Base-by-base conservation (phyloP, 2,888 invertebrate genomes). In the Dichetophora obliterata region DNA sequence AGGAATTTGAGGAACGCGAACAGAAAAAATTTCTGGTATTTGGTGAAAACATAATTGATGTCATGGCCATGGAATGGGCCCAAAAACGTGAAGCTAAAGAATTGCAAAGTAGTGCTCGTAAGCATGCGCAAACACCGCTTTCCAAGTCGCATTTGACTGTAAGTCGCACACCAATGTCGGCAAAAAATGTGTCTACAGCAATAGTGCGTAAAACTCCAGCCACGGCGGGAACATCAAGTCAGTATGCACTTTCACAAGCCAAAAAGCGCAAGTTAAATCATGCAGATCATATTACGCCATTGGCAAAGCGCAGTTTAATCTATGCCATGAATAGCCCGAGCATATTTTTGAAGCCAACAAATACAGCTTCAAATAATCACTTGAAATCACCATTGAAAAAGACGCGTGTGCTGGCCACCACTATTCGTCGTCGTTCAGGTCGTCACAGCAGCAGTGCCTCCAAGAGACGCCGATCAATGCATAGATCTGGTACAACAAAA, bases 11-110 rank as follows among this genome's bases (percentile, higher is more conserved):
- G 85, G 84, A 88, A 2, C 88, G 87, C 8, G 90, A 91, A 48
- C 91, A 91, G 0, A 88, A 86, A 14, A 87, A 89, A 0, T 95
- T 95, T 83, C 90, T 91, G 0, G 91, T 93, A 0, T 90, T 92
- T 79, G 95, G 95, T 0, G 90, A 91, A 76, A 91, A 93, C 8
- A 89, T 95, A 3, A 85, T 92, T 3, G 91, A 93, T 65, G 88
- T 92, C 11, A 92, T 95, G 82, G 88, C 91, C 22, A 90, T 91
- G 3, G 91, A 93, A 14, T 92, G 93, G 92, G 91, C 92, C 75
- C 89, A 91, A 0, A 91, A 92, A 27, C 84, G 84, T 0, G 82
- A 81, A 43, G 83, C 85, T 68, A 87, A 88, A 50, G 88, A 88
- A 73, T 82, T 84, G 31, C 63, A 84, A 2, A 86, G 84, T 79